Conservation (phyloP, 2,113 vertebrate genomes). For the Campylorhamphus procurvoides region DNA sequence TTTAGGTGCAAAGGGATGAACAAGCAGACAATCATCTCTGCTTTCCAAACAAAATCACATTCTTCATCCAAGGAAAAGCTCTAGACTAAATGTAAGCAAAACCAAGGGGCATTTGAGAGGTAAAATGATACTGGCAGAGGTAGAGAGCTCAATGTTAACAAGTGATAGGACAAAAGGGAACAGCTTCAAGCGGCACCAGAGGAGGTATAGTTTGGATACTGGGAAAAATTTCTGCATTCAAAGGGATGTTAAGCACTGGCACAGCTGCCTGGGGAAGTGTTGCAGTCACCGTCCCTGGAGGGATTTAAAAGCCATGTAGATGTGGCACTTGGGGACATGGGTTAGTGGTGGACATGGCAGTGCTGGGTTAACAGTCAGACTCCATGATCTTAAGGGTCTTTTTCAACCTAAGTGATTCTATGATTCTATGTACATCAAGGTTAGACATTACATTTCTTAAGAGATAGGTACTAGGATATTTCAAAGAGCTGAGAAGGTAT, state of each 20-base stretch:
- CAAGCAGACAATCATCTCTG: neutral
- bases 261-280: neutral
- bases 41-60: accelerated
- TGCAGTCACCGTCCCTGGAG: accelerated
- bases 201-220: neutral
- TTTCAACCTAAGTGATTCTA: no score
- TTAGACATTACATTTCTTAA: neutral
- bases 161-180: neutral
- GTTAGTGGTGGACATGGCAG: neutral
- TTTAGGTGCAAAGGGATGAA: neutral
- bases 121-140: neutral
- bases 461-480: neutral
- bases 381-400: neutral
- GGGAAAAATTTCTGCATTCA: neutral
- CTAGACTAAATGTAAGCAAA: neutral
- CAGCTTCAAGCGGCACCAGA: neutral
- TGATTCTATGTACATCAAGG: neutral
- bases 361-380: neutral
- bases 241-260: neutral
- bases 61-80: neutral
- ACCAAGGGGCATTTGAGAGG: neutral
- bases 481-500: neutral
- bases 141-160: neutral
- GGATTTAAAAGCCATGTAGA: neutral
- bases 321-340: neutral